Percentiles rank a stretch among this genome's conserved stretches.
These are phyloP conservation scores for Panthera leo DNA, from an alignment of 2,113 vertebrate genomes.

Conservation along the genomic window DNA sequence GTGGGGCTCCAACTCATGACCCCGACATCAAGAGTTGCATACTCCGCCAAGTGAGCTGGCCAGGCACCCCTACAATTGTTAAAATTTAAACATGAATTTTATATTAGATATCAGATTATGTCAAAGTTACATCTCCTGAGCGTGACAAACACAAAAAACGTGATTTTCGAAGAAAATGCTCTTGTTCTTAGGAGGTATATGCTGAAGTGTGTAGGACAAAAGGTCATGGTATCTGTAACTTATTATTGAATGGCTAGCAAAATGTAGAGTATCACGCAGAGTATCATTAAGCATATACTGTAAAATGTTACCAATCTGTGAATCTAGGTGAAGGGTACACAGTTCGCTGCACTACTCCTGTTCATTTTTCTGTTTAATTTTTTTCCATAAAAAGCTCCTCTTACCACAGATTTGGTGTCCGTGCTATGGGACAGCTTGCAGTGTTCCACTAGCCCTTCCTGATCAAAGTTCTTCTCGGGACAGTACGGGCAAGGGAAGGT, in stretches of 20 bases:
- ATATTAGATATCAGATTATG: background rate
- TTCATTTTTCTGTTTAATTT: background rate
- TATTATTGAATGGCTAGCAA: background rate
- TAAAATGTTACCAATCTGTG: background rate
- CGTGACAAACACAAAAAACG: background rate
- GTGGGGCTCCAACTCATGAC: background rate
- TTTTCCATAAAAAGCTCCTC: background rate
- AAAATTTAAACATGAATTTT: background rate
- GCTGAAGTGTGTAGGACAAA: background rate
- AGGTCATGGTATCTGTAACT: background rate
- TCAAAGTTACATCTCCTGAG: background rate
- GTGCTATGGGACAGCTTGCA: conserved; percentile 92
- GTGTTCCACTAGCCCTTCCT: conserved; percentile 96
- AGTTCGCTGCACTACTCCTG: background rate
- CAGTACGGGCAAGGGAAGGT: conserved; percentile 98
- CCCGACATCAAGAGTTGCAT: background rate
- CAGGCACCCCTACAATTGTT: background rate
- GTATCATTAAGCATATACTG: background rate
- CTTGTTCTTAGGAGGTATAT: background rate
- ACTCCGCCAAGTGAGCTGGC: background rate
- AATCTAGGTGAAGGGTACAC: background rate
- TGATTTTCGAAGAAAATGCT: conserved; percentile 29
- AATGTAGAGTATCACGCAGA: background rate
- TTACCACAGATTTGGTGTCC: conserved; percentile 94
- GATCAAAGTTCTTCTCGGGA: conserved; percentile 95